Percentiles rank a stretch among this genome's conserved stretches.
phyloP scores from a whole-genome alignment of 1,140 invertebrate species.

The Oryctes rhinoceros region DNA sequence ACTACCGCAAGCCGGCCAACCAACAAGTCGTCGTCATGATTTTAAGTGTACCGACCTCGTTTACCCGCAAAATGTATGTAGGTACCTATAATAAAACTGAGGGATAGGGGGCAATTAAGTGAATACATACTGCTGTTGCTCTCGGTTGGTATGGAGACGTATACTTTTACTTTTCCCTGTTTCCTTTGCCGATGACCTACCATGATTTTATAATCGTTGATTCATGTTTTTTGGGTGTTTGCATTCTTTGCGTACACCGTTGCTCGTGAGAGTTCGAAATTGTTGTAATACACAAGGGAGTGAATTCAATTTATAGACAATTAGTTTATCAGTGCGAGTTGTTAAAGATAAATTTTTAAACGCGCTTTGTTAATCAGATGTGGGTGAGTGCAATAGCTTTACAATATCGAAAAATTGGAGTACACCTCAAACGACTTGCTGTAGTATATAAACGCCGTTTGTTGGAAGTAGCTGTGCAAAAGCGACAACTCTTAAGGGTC shows the following conservation, averaged over 20 bases:
- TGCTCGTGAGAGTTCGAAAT: too few relatives aligned
- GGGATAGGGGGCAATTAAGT: neutral
- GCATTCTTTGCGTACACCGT: neutral
- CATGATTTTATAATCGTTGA: slow-evolving; percentile 33
- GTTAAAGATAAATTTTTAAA: too few relatives aligned
- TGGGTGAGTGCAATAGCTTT: too few relatives aligned
- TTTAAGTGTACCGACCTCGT: slow-evolving; percentile 37
- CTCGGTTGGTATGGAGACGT: neutral
- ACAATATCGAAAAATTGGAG: too few relatives aligned
- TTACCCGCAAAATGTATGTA: slow-evolving; percentile 11
- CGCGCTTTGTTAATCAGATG: too few relatives aligned
- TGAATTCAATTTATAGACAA: too few relatives aligned
- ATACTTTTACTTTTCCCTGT: slow-evolving; percentile 19
- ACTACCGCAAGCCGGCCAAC: neutral
- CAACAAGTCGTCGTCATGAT: neutral
- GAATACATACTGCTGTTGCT: neutral
- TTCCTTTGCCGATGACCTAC: slow-evolving; percentile 18
- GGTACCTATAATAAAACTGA: neutral
- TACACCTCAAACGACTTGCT: too few relatives aligned
- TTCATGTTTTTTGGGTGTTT: slow-evolving; percentile 11
- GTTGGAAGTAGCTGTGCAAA: too few relatives aligned
- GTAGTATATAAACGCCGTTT: too few relatives aligned
- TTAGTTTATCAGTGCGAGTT: too few relatives aligned
- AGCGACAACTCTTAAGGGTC: too few relatives aligned
- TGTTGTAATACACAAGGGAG: too few relatives aligned